Base-by-base conservation (phyloP, 2,888 invertebrate genomes). In the Maniola hyperantus region DNA sequence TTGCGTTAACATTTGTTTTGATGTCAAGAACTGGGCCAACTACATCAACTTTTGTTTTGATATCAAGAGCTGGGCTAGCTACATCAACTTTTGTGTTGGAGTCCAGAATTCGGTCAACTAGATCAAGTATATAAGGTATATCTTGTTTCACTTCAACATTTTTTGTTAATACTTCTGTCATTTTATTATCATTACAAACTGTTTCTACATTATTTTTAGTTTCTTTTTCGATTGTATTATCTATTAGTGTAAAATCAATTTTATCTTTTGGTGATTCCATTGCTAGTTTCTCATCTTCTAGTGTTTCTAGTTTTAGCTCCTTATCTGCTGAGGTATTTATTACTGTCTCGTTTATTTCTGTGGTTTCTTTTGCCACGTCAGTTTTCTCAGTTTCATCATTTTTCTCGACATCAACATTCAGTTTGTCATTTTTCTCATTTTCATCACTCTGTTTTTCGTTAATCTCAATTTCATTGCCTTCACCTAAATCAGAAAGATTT, bases 401-500 rank as follows among this genome's bases (percentile, higher is more conserved):
- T 36, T 36, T n/a, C 0, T 15, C 15, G 33, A 18, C 18, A 6
- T 50, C 36, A 7, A 15, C 15, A 53, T 54, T 36, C 7, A 15
- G 26, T 7, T 68, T 68, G 1, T 70, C 67, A 48, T 53, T 64
- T 36, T 64, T 64, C 61, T 80, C 78, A 11, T 70, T 77, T 11
- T 81, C 82, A 33, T 78, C 79, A 0, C 73, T 79, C 20, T 51
- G 26, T 26, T 51, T 20, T 1, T 51, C 50, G 26, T 26, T 39
- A 39, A 6, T 10, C 7, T 1, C 78, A 11, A 71, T 78, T 13
- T 81, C 82, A 33, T 78, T 79, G 0, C 73, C 79, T 7, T 82
- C 82, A 75, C 88, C 86, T 64, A 88, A 72, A 65, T 88, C 85
- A 63, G 79, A 78, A 8, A 87, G 73, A 69, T 86, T 84, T 1